Evolutionary conservation across 2,113 vertebrate genomes (phyloP), one percentile per base, ranked within the genome.

Genomic region (Sebastes schlegelii): DNA sequence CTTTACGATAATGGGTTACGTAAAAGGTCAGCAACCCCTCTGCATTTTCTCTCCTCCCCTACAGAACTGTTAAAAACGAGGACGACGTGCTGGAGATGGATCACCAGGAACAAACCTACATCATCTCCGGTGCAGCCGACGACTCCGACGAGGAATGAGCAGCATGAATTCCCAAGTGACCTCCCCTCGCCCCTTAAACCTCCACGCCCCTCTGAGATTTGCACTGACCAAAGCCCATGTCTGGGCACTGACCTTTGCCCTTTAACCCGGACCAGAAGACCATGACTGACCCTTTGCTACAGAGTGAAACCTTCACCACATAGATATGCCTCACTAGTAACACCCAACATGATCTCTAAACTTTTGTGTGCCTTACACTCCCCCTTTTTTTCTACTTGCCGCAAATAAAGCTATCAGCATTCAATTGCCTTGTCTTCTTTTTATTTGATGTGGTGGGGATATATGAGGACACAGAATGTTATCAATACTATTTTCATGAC

Each of bases 391-490:
- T 60, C 72, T 63, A 73, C 19, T 67, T 74, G 54, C 52, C 49
- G 26, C 86, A 90, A 95, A 95, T 95, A 94, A 95, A 93, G 87
- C 85, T 88, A 89, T 91, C 86, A 94, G 92, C 93, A 94, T 89
- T 90, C 75, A 84, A 74, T 84, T 54, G 81, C 63, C 19, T 86
- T 83, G 88, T 88, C 63, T 49, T 89, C 67, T 74, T 71, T 66
- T 34, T 63, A 23, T 3, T 55, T 13, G 26, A 62, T 48, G 23
- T 8, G n/a, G 54, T 78, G 77, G 60, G 51, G 21, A 14, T 48
- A 52, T 54, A 64, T 43, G 1, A 55, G 19, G 11, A 46, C 66
- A 75, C 4, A 34, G 2, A 45, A 62, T 21, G 12, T 13, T 9
- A 54, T 60, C 34, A 77, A 8, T 58, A 34, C 4, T 79, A 17